A percentile compares a stretch with the other conserved stretches of the same genome.
Evolutionary conservation across 2,888 invertebrate species (phyloP).

Genomic region (Plusia festucae): DNA sequence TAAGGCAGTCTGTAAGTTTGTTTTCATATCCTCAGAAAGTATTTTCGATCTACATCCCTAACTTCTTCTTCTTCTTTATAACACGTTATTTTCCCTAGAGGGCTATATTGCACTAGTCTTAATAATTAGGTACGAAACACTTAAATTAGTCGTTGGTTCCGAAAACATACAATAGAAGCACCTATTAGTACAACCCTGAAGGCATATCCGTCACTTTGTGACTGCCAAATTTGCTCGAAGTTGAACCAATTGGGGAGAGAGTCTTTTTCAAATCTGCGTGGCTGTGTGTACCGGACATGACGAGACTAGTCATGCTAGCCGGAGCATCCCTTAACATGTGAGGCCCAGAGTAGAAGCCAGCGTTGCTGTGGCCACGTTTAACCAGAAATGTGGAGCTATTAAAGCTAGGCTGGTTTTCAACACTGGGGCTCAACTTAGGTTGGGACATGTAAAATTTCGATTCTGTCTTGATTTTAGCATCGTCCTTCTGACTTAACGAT

Average conservation of each 20-base stretch:
- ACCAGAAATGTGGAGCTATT: constrained; percentile 89
- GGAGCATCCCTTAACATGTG: constrained; percentile 84
- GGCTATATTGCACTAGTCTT: constrained; percentile 86
- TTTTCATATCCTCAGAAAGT: not conserved
- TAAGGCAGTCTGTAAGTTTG: not conserved
- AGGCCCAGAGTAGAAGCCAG: constrained; percentile 91
- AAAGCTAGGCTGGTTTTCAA: constrained; percentile 75
- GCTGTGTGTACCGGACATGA: constrained; percentile 81
- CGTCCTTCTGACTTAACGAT: constrained; percentile 71
- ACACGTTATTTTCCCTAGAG: constrained; percentile 61
- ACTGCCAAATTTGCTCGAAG: constrained; percentile 79
- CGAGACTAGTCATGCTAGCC: constrained; percentile 85
- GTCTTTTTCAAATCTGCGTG: constrained; percentile 84
- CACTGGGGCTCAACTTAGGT: constrained; percentile 74
- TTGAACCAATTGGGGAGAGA: constrained; percentile 78
- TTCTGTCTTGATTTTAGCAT: constrained; percentile 71
- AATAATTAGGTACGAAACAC: constrained; percentile 79
- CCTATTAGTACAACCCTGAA: constrained; percentile 91
- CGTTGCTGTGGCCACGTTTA: constrained; percentile 90
- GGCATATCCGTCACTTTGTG: constrained; percentile 93
- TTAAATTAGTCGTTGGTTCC: constrained; percentile 88
- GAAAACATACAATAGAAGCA: constrained; percentile 63
- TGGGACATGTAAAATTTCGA: constrained; percentile 78
- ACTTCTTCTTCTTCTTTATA: constrained; percentile 44
- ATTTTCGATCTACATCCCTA: constrained; percentile 32